A percentile compares a stretch with the other conserved stretches of the same genome.
Evolutionary conservation across 2,113 vertebrate genomes (phyloP).

Genomic region (Recurvirostra avosetta): DNA sequence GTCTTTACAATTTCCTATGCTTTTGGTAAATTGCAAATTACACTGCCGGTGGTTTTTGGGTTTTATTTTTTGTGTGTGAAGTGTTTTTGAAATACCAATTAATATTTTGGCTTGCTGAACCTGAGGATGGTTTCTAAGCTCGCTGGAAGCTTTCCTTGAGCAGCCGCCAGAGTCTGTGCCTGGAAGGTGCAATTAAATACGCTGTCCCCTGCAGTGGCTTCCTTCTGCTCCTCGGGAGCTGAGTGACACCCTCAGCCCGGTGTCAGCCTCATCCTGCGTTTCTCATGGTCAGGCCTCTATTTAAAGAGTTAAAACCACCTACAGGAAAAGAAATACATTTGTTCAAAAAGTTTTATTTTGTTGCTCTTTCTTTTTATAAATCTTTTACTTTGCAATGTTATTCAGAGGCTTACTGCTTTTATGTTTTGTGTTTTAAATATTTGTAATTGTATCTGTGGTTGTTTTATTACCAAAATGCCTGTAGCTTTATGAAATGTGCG

Average conservation of each 20-base stretch:
- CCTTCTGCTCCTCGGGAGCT: rapidly evolving
- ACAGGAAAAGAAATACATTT: background rate
- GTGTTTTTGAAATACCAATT: background rate
- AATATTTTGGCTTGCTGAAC: background rate
- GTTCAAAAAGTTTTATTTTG: rapidly evolving
- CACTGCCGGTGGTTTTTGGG: no score
- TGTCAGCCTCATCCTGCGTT: background rate
- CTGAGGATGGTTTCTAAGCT: background rate
- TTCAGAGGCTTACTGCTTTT: background rate
- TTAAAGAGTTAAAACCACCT: background rate
- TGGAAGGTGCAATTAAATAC: rapidly evolving
- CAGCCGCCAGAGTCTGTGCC: rapidly evolving
- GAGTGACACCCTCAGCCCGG: rapidly evolving
- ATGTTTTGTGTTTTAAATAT: background rate
- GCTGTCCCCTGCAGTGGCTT: background rate
- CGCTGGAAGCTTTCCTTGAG: background rate
- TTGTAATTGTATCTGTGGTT: background rate
- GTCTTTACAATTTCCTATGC: background rate
- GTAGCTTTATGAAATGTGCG: background rate
- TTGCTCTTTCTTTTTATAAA: background rate
- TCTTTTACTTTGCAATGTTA: background rate
- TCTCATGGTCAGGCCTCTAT: background rate
- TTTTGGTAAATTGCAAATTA: background rate
- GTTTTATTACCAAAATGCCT: background rate
- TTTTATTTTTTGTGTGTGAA: background rate